Conservation (phyloP, 2,113 vertebrate species). For the Pithys albifrons region DNA sequence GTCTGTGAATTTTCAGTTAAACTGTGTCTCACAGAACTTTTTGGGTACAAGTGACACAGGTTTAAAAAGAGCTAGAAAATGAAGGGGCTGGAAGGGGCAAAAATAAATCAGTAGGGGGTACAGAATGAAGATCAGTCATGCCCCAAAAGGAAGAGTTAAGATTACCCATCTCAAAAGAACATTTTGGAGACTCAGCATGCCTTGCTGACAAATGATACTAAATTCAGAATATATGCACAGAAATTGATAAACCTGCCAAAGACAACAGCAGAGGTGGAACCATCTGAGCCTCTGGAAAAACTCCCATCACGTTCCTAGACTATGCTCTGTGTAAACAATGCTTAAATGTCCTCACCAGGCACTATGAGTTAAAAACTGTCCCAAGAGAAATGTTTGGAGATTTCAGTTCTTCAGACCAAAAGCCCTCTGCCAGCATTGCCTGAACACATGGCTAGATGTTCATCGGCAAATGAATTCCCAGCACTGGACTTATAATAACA, state of each 20-base stretch:
- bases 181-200: not conserved
- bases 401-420: not conserved
- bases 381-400: not conserved
- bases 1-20: not conserved
- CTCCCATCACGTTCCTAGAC: not conserved
- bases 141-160: not conserved
- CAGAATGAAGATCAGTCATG: not conserved
- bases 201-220: not conserved
- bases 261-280: not conserved
- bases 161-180: not conserved
- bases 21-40: not conserved
- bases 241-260: not conserved
- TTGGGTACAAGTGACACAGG: not conserved
- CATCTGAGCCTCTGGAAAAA: not conserved
- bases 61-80: not conserved
- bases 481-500: not conserved
- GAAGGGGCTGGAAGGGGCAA: not conserved
- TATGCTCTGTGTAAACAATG: not conserved
- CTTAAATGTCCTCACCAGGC: not conserved
- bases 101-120: not conserved
- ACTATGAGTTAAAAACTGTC: not conserved
- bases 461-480: not conserved
- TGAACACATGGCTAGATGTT: not conserved
- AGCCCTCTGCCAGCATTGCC: not conserved
- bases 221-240: not conserved